Evolutionary conservation across 2,113 vertebrate genomes (phyloP).

Genomic region (Synodontis membranacea): DNA sequence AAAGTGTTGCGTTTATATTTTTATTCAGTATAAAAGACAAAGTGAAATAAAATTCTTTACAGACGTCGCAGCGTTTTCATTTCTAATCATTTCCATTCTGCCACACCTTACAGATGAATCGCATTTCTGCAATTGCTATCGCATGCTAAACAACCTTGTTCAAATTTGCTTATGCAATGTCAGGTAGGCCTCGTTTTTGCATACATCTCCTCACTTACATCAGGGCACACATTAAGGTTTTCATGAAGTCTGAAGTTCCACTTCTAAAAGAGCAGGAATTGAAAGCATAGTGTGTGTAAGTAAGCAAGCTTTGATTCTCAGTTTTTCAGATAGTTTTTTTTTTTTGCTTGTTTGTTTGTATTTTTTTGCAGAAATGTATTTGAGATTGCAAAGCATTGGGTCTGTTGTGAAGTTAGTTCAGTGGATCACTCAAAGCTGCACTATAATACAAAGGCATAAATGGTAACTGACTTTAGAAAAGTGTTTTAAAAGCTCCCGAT

Average conservation of each 20-base stretch:
- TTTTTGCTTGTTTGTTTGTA: too few species aligned
- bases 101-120: neutral
- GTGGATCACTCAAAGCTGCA: neutral
- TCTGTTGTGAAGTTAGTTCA: neutral
- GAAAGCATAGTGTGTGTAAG: neutral
- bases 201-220: neutral
- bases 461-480: neutral
- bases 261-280: neutral
- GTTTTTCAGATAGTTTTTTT: neutral
- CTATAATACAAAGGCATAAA: neutral
- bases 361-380: too few species aligned
- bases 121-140: neutral
- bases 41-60: neutral
- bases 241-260: neutral
- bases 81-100: neutral
- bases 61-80: neutral
- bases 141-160: neutral
- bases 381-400: neutral
- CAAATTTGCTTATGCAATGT: conserved; percentile 12
- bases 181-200: neutral
- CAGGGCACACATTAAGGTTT: neutral
- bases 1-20: too few species aligned
- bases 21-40: too few species aligned
- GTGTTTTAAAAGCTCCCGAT: conserved; percentile 40
- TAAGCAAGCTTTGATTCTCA: neutral